A percentile compares a stretch with the other conserved stretches of the same genome.
These are phyloP conservation scores for Diadophis punctatus DNA, from an alignment of 2,113 vertebrate genomes.

Conservation along the genomic window DNA sequence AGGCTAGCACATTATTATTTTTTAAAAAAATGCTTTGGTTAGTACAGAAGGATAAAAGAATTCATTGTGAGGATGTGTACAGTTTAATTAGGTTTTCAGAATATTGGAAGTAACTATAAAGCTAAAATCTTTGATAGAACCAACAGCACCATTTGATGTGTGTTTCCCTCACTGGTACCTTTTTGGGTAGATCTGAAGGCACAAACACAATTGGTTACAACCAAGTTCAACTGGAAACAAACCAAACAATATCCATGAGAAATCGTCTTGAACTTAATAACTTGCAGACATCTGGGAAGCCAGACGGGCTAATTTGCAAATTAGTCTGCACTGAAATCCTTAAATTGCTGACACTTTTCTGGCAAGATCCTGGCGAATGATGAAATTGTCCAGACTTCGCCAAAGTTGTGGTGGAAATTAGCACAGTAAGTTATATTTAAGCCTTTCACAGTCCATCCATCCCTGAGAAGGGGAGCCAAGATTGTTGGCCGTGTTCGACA, in stretches of 20 bases:
- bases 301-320: constrained; percentile 8
- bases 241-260: not conserved
- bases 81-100: not conserved
- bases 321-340: not conserved
- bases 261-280: constrained; percentile 1
- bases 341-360: constrained; percentile 19
- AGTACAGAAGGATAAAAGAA: not conserved
- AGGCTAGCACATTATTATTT: not conserved
- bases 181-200: not conserved
- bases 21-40: not conserved
- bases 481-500: not conserved
- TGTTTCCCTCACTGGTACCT: not conserved
- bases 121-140: not conserved
- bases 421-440: constrained; percentile 25
- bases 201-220: not conserved
- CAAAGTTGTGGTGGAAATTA: constrained; percentile 30
- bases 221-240: not conserved
- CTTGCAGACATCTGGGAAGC: constrained; percentile 22
- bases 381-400: constrained; percentile 19
- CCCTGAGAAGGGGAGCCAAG: constrained; percentile 38
- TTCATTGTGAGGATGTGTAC: not conserved
- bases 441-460: constrained; percentile 23
- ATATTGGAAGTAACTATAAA: constrained; percentile 13
- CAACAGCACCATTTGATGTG: not conserved
- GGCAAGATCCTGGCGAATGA: constrained; percentile 1